These are phyloP conservation scores for Drosophila trapezifrons DNA, from an alignment of 1,140 invertebrate genomes.

Conservation along the genomic window DNA sequence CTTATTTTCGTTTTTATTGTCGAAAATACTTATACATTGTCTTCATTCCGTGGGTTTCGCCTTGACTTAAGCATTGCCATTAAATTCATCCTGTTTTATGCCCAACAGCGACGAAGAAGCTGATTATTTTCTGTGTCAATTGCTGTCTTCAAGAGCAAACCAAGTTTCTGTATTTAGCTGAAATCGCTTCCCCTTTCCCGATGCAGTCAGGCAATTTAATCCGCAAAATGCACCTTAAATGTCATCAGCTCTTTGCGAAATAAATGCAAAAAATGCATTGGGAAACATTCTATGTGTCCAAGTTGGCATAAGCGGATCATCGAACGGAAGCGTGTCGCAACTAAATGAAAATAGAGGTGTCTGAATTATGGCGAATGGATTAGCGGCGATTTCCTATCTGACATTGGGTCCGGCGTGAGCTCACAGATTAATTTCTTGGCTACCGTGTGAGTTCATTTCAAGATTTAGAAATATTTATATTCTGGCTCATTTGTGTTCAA, in stretches of 20 bases:
- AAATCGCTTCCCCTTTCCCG: constrained; percentile 41
- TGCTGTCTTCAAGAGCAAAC: constrained; percentile 53
- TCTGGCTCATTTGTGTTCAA: constrained; percentile 44
- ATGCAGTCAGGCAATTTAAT: constrained; percentile 16
- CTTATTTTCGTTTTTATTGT: constrained; percentile 29
- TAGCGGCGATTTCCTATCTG: constrained; percentile 60
- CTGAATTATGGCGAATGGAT: constrained; percentile 63
- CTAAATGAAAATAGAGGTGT: constrained; percentile 51
- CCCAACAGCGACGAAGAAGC: constrained; percentile 27
- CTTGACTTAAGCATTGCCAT: constrained; percentile 58
- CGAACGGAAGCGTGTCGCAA: constrained; percentile 68
- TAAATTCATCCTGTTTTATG: constrained; percentile 61
- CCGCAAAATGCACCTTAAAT: constrained; percentile 37
- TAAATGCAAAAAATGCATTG: constrained; percentile 28
- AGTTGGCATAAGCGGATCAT: constrained; percentile 55
- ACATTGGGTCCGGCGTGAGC: constrained; percentile 42
- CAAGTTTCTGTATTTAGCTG: constrained; percentile 16
- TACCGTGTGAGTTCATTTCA: constrained; percentile 70
- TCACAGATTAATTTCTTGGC: constrained; percentile 51
- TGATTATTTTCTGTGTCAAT: constrained; percentile 62
- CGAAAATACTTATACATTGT: constrained; percentile 35
- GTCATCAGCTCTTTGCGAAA: constrained; percentile 26
- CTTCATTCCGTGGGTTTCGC: constrained; percentile 26
- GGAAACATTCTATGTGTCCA: constrained; percentile 19
- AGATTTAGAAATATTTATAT: constrained; percentile 58